These are phyloP conservation scores for Penaeus chinensis DNA, from an alignment of 1,140 invertebrate species.

Conservation along the genomic window DNA sequence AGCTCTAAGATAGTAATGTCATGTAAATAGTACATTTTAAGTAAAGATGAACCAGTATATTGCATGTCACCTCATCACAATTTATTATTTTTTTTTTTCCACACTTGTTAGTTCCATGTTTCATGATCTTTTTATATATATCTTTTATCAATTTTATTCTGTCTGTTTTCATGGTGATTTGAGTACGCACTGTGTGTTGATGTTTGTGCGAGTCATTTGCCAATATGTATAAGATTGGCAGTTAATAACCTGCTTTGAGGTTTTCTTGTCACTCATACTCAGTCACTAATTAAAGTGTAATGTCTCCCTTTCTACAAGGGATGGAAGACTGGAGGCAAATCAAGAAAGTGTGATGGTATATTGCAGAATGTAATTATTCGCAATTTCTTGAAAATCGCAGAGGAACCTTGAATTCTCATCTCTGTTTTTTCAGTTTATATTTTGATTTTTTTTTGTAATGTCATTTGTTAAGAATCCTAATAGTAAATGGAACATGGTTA, in stretches of 20 bases:
- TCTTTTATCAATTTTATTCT: slow-evolving; percentile 30
- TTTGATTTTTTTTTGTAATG: too few species aligned
- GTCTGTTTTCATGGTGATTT: slow-evolving; percentile 23
- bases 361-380: too few species aligned
- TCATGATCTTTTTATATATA: slow-evolving; percentile 1
- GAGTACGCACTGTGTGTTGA: slow-evolving; percentile 35
- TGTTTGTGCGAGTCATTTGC: slow-evolving; percentile 37
- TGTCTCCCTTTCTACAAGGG: background rate
- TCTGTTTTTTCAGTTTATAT: too few species aligned
- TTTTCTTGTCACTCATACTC: slow-evolving; percentile 37
- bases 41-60: slow-evolving; percentile 31
- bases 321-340: background rate
- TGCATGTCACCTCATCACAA: slow-evolving; percentile 32
- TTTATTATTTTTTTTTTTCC: slow-evolving; percentile 17
- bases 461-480: too few species aligned
- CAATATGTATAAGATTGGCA: slow-evolving; percentile 40
- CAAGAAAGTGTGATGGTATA: background rate
- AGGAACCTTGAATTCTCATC: too few species aligned
- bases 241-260: slow-evolving; percentile 41
- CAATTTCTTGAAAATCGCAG: too few species aligned
- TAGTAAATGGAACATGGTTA: too few species aligned
- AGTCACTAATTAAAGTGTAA: slow-evolving; percentile 34
- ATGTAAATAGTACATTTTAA: slow-evolving; percentile 40
- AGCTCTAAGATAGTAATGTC: slow-evolving; percentile 33
- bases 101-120: background rate